A percentile compares a stretch with the other conserved stretches of the same genome.
phyloP scores from a whole-genome alignment of 1,140 invertebrate species.

The Pectinophora gossypiella region DNA sequence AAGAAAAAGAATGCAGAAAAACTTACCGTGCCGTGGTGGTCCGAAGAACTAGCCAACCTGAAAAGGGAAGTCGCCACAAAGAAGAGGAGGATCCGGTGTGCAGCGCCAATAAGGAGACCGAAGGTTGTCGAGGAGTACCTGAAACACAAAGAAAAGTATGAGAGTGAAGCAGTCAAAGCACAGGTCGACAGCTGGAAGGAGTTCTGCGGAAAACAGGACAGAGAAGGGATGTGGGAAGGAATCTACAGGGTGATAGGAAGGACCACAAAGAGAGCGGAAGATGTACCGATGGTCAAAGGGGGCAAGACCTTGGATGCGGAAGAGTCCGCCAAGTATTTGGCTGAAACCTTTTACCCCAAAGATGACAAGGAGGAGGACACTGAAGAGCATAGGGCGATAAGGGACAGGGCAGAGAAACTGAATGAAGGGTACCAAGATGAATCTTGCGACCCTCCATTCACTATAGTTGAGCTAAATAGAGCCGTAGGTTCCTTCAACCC shows the following conservation, averaged over 20 bases:
- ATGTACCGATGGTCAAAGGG: neutral
- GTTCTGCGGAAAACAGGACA: neutral
- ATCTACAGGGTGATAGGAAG: neutral
- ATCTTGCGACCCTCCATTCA: neutral
- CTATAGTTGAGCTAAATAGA: neutral
- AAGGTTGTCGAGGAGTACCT: neutral
- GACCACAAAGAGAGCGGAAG: neutral
- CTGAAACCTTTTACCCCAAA: neutral
- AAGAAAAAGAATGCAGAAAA: constrained; percentile 7
- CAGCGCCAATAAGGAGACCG: neutral
- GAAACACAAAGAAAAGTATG: neutral
- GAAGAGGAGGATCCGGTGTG: neutral
- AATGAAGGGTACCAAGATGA: neutral
- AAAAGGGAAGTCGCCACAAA: neutral
- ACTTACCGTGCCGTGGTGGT: constrained; percentile 5
- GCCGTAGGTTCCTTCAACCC: neutral
- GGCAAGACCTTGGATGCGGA: neutral
- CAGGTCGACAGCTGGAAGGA: neutral
- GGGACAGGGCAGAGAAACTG: neutral
- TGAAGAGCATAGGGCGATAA: neutral
- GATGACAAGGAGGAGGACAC: neutral
- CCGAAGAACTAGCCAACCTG: neutral
- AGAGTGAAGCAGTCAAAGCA: neutral
- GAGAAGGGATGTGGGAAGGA: neutral
- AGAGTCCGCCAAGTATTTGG: neutral